These are phyloP conservation scores for Prenolepis imparis DNA, from an alignment of 2,888 invertebrate genomes.

Conservation along the genomic window DNA sequence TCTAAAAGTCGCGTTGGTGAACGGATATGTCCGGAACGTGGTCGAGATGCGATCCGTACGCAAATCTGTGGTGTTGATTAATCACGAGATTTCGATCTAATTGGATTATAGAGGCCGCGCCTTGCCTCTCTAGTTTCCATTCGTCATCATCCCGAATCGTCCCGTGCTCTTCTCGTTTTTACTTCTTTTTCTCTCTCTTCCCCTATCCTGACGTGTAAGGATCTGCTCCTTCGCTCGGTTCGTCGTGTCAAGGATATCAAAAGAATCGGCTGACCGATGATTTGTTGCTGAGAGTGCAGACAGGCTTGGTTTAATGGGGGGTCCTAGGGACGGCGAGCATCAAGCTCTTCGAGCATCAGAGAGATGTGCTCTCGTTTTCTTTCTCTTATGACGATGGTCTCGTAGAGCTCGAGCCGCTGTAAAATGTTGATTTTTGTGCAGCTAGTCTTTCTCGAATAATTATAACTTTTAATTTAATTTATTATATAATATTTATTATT, in stretches of 20 bases:
- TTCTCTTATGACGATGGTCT: not conserved
- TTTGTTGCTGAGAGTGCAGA: slow-evolving; percentile 66
- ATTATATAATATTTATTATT: no score
- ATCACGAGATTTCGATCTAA: slow-evolving; percentile 81
- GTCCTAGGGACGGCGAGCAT: slow-evolving; percentile 44
- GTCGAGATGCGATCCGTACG: slow-evolving; percentile 61
- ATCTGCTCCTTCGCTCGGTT: slow-evolving; percentile 26
- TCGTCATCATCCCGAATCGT: slow-evolving; percentile 72
- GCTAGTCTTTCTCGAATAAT: not conserved
- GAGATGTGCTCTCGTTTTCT: not conserved
- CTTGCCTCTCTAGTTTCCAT: slow-evolving; percentile 68
- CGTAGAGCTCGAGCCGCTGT: not conserved
- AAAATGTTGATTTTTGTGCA: not conserved
- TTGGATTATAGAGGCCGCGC: slow-evolving; percentile 78
- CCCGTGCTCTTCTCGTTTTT: slow-evolving; percentile 2
- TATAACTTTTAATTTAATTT: no score
- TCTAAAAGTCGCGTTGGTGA: slow-evolving; percentile 37
- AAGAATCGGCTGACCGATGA: slow-evolving; percentile 60
- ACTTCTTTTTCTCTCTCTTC: not conserved
- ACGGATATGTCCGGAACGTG: slow-evolving; percentile 52
- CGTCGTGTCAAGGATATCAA: slow-evolving; percentile 55
- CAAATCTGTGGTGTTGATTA: slow-evolving; percentile 75
- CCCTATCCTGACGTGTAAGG: not conserved
- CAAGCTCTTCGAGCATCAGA: slow-evolving; percentile 1
- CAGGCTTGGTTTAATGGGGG: slow-evolving; percentile 67